Base-by-base conservation (phyloP, 2,113 vertebrate species). In the Bos javanicus region DNA sequence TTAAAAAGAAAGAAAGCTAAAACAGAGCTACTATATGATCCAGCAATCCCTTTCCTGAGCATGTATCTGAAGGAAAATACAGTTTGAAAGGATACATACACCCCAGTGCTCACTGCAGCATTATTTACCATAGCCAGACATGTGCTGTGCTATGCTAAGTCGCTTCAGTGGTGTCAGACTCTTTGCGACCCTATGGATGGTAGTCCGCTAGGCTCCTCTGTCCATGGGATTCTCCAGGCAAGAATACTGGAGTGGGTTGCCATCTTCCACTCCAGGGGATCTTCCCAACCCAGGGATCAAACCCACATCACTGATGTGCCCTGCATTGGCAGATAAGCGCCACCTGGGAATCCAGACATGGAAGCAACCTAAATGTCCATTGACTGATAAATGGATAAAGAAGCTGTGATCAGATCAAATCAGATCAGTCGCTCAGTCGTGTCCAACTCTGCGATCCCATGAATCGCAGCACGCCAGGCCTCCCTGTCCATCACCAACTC, bases 291-390 rank as follows among this genome's bases (percentile, higher is more conserved):
- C 71, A 76, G 71, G 71, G 23, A 76, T 43, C 71, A 76, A 23
- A 9, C 39, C 39, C 36, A 26, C 23, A 43, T 76, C 71, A 76
- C 71, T 26, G 2, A 76, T 43, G 39, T 26, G 39, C 23, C 71
- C 71, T 76, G 39, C 23, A 76, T 2, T 39, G 39, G 21, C 23
- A 7, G 71, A 76, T 43, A 12, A 76, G 36, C 0, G 0, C 71
- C 39, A 76, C 71, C 39, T 76, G 71, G 39, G 71, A 43, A 76
- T 39, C 39, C 71, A 52, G 28, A 50, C 78, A 81, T 6, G 46
- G 28, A 81, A 81, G 78, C 46, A 52, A 81, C 78, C 46, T 21
- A 52, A 33, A 52, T 11, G 78, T 12, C 78, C 78, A 81, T 0
- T 30, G 30, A 50, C 46, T 50, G 78, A 81, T 21, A 19, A 2